phyloP scores from a whole-genome alignment of 2,113 vertebrate genomes.

The Myrmecophaga tridactyla region DNA sequence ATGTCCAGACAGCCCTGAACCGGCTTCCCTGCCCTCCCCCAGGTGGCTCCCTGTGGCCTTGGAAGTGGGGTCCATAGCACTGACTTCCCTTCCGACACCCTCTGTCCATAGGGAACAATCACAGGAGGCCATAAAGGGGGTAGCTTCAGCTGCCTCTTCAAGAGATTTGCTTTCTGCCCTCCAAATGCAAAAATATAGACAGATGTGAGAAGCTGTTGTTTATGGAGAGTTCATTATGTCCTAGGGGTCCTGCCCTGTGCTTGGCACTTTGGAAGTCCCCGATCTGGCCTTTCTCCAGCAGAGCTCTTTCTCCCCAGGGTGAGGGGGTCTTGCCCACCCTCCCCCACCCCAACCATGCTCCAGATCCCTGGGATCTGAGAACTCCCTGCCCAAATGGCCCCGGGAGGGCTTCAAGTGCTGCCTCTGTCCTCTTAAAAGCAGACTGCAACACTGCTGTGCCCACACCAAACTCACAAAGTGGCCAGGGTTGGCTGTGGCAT shows the following conservation, averaged over 20 bases:
- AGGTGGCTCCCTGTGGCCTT: background rate
- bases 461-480: background rate
- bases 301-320: background rate
- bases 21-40: background rate
- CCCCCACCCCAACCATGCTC: accelerated
- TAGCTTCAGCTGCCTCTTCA: background rate
- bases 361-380: background rate
- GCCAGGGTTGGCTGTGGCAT: background rate
- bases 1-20: background rate
- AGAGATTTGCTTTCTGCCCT: background rate
- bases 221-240: accelerated
- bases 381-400: background rate
- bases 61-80: background rate
- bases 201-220: background rate
- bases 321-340: background rate
- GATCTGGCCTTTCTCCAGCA: background rate
- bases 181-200: background rate
- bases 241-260: background rate
- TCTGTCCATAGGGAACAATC: background rate
- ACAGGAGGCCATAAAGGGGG: background rate
- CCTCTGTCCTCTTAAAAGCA: background rate
- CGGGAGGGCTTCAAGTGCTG: background rate
- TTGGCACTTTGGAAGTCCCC: background rate
- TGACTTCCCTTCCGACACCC: background rate
- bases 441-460: background rate